These are phyloP conservation scores for Oophaga pumilio DNA, from an alignment of 2,113 vertebrate genomes.

Conservation along the genomic window DNA sequence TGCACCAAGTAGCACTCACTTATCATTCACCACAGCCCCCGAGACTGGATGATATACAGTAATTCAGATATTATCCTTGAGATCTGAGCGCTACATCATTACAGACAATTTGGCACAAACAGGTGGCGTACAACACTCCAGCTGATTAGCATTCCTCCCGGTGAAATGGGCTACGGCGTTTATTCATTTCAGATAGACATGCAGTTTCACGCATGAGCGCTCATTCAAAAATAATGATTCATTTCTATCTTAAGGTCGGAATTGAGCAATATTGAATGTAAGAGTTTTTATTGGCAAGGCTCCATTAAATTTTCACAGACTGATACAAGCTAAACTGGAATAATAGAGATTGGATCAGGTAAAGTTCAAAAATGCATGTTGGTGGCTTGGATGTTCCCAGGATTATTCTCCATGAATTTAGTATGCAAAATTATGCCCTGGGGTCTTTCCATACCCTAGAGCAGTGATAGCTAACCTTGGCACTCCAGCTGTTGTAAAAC, in stretches of 20 bases:
- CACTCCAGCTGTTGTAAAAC: too few relatives aligned
- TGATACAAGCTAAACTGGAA: not conserved
- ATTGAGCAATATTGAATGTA: not conserved
- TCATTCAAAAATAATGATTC: not conserved
- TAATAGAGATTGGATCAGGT: not conserved
- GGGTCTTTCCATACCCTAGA: too few relatives aligned
- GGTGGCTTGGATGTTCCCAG: too few relatives aligned
- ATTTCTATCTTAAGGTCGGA: not conserved
- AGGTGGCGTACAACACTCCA: slow-evolving; percentile 23
- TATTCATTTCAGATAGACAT: slow-evolving; percentile 7
- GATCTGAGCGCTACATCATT: slow-evolving; percentile 16
- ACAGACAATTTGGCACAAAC: slow-evolving; percentile 40
- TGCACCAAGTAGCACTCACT: not conserved
- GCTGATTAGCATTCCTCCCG: not conserved
- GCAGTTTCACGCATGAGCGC: not conserved
- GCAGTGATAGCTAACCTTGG: too few relatives aligned
- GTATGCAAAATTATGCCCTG: too few relatives aligned
- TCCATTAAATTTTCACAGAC: not conserved
- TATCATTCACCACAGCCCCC: not conserved
- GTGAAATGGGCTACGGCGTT: not conserved
- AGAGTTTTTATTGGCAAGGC: not conserved
- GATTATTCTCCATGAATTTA: too few relatives aligned
- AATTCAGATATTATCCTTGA: slow-evolving; percentile 34
- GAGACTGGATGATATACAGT: slow-evolving; percentile 13
- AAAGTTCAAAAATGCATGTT: too few relatives aligned